A percentile compares a stretch with the other conserved stretches of the same genome.
phyloP scores from a whole-genome alignment of 2,888 invertebrate species.

The Diadegma fenestrale region DNA sequence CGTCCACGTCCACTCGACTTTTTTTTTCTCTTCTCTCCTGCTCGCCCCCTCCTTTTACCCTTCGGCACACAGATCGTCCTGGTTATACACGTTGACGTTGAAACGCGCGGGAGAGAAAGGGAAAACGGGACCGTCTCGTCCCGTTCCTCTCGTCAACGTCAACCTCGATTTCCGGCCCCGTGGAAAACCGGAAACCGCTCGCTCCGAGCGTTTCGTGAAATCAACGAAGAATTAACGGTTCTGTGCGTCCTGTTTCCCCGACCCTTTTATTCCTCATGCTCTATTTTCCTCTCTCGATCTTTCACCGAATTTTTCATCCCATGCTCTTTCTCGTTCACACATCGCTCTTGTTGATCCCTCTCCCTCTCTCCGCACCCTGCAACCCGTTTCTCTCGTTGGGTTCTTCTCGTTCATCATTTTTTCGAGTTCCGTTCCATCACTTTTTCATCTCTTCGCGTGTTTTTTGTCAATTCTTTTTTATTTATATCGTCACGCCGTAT shows the following conservation, averaged over 20 bases:
- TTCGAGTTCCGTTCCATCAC: slow-evolving; percentile 33
- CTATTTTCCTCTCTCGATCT: slow-evolving; percentile 61
- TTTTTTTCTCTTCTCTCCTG: slow-evolving; percentile 31
- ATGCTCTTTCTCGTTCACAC: slow-evolving; percentile 47
- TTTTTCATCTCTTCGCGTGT: slow-evolving; percentile 20
- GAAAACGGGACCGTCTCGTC: slow-evolving; percentile 63
- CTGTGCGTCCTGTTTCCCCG: slow-evolving; percentile 53
- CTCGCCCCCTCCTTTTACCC: slow-evolving; percentile 18
- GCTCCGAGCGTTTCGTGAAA: slow-evolving; percentile 69
- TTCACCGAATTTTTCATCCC: slow-evolving; percentile 63
- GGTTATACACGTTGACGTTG: slow-evolving; percentile 59
- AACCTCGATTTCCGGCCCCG: slow-evolving; percentile 74
- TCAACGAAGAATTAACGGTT: slow-evolving; percentile 78
- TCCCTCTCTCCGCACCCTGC: neutral
- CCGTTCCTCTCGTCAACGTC: slow-evolving; percentile 76
- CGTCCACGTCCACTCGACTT: slow-evolving; percentile 31
- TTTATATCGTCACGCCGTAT: neutral
- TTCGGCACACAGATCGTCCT: slow-evolving; percentile 33
- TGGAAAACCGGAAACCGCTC: slow-evolving; percentile 73
- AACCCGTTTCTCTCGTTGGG: neutral
- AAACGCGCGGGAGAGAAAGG: slow-evolving; percentile 36
- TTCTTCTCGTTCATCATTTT: slow-evolving; percentile 55
- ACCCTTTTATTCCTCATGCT: slow-evolving; percentile 37
- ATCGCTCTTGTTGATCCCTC: slow-evolving; percentile 45
- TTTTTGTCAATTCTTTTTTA: slow-evolving; percentile 9